These are phyloP conservation scores for Champsocephalus gunnari DNA, from an alignment of 2,797 vertebrate genomes.

Conservation along the genomic window DNA sequence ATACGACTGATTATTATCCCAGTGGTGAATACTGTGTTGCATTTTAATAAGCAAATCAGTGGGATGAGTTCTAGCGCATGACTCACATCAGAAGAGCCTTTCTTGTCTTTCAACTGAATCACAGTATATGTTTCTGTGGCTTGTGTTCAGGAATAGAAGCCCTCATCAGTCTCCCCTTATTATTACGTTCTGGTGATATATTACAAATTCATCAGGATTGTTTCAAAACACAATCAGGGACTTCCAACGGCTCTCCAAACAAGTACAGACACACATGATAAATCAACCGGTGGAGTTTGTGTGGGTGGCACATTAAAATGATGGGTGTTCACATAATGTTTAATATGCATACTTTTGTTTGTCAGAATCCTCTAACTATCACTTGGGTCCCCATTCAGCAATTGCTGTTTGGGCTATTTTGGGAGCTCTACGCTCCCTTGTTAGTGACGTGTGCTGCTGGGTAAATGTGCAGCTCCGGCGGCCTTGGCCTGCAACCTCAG, in stretches of 20 bases:
- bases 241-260: neutral
- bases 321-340: conserved; percentile 43
- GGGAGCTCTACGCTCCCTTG: conserved; percentile 68
- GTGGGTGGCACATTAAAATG: conserved; percentile 41
- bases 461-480: conserved; percentile 76
- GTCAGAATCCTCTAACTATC: conserved; percentile 65
- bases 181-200: conserved; percentile 7
- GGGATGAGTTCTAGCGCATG: conserved; percentile 31
- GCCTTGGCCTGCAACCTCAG: conserved; percentile 76
- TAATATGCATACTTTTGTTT: conserved; percentile 62
- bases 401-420: conserved; percentile 81
- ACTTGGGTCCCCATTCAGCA: conserved; percentile 71
- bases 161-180: neutral
- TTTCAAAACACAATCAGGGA: conserved; percentile 15
- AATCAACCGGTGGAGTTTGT: conserved; percentile 21
- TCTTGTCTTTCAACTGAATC: conserved; percentile 24
- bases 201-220: conserved; percentile 1
- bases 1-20: conserved; percentile 10
- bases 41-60: conserved; percentile 38
- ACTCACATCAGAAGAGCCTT: conserved; percentile 35
- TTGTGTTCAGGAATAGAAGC: neutral
- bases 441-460: conserved; percentile 84
- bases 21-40: conserved; percentile 21
- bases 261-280: conserved; percentile 16
- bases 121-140: neutral